A percentile compares a stretch with the other conserved stretches of the same genome.
phyloP scores from a whole-genome alignment of 2,888 invertebrate genomes.

The Phytoseiulus persimilis region DNA sequence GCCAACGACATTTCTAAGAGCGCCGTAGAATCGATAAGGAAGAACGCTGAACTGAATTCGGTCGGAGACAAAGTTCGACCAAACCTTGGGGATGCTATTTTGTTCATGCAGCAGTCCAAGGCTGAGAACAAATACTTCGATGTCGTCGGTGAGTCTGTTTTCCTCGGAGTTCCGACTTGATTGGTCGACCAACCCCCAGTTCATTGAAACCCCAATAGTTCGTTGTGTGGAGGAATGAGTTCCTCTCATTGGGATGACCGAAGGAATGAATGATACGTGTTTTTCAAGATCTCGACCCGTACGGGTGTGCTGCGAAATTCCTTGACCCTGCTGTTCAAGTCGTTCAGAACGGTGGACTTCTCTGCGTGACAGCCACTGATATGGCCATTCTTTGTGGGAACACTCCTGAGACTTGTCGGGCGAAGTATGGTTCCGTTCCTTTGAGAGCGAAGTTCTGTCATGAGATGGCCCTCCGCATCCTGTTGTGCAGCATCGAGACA shows the following conservation, averaged over 20 bases:
- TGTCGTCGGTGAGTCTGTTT: slow-evolving; percentile 7
- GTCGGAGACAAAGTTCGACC: slow-evolving; percentile 66
- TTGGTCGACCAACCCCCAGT: no score
- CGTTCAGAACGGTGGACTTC: slow-evolving; percentile 55
- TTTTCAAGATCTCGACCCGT: slow-evolving; percentile 85
- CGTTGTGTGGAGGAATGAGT: no score
- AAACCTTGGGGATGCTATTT: slow-evolving; percentile 71
- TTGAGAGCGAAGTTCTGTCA: slow-evolving; percentile 78
- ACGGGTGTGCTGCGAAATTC: slow-evolving; percentile 87
- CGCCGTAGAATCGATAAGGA: slow-evolving; percentile 76
- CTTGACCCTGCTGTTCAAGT: slow-evolving; percentile 70
- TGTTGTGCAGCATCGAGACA: slow-evolving; percentile 15
- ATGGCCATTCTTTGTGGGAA: slow-evolving; percentile 94
- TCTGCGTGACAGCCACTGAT: slow-evolving; percentile 93
- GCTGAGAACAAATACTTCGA: neutral
- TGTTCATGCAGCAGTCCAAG: slow-evolving; percentile 18
- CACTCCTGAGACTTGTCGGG: slow-evolving; percentile 80
- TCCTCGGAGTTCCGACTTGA: neutral
- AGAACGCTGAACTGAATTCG: slow-evolving; percentile 67
- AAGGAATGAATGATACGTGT: neutral
- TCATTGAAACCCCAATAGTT: no score
- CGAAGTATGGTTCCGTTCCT: slow-evolving; percentile 86
- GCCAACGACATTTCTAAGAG: slow-evolving; percentile 79
- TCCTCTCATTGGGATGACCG: no score
- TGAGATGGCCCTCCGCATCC: slow-evolving; percentile 65